These are phyloP conservation scores for Physocephala rufipes DNA, from an alignment of 2,888 invertebrate species.

Conservation along the genomic window DNA sequence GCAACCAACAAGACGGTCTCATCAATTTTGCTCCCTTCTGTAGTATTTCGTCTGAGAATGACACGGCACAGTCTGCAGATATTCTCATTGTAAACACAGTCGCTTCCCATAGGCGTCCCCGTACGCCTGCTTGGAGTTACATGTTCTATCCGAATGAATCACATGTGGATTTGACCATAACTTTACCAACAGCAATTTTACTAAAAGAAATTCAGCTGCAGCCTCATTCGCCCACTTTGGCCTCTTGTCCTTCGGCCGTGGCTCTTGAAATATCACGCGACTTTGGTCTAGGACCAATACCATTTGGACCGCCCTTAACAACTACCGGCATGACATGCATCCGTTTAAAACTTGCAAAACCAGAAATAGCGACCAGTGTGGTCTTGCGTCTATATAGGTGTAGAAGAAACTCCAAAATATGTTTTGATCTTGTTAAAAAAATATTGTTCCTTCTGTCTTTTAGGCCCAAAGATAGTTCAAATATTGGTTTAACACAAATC, in stretches of 20 bases:
- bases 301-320: constrained; percentile 84
- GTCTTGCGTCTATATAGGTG: constrained; percentile 69
- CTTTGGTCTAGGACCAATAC: constrained; percentile 79
- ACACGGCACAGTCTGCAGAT: constrained; percentile 89
- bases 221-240: constrained; percentile 84
- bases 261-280: constrained; percentile 86
- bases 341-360: constrained; percentile 81
- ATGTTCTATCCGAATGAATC: constrained; percentile 92
- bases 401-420: not conserved
- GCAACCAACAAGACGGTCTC: constrained; percentile 79
- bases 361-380: constrained; percentile 86
- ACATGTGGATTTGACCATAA: constrained; percentile 86
- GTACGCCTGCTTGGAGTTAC: constrained; percentile 95
- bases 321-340: constrained; percentile 90
- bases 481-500: constrained; percentile 88
- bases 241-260: constrained; percentile 89
- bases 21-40: constrained; percentile 92
- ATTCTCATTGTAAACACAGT: constrained; percentile 83
- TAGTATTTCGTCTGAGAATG: constrained; percentile 80
- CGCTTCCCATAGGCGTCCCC: constrained; percentile 83
- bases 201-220: constrained; percentile 88
- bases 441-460: too few relatives aligned
- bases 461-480: constrained; percentile 88
- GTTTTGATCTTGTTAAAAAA: not conserved
- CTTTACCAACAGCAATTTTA: constrained; percentile 87